Base-by-base conservation (phyloP, 2,888 invertebrate genomes). In the Teleiodes luculella region DNA sequence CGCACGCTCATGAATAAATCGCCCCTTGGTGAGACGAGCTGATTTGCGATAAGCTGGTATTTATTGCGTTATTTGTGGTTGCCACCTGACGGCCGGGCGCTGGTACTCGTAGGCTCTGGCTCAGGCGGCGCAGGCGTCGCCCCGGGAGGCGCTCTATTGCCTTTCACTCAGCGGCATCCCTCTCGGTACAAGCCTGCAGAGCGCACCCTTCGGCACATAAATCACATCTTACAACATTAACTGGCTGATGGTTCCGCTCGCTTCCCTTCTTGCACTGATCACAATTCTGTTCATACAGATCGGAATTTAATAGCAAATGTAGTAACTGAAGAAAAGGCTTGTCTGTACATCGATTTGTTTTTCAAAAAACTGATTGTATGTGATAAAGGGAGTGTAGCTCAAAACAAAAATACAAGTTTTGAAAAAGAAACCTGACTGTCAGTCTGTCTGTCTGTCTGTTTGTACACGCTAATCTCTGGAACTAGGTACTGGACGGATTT, bases 1-100 rank as follows among this genome's bases (percentile, higher is more conserved):
- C 24, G 39, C 39, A 66, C 66, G 76, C 79, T 81, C 80, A 83
- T 85, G 86, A 85, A 87, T 88, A 87, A 81, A 87, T 86, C 80
- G 83, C 75, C 77, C 74, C 77, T 78, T 75, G 76, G 77, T 77
- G 81, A 80, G 84, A 83, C 73, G 81, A 84, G 78, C 81, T 85
- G 88, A 89, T 89, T 87, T 85, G 87, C 86, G 88, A 88, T 88
- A 88, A 87, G 86, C 81, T 72, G 68, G 78, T 86, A 87, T 88
- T 87, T 87, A 88, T 87, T 86, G 82, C 81, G 80, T 81, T 82
- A 86, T 84, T 83, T 83, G 82, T 82, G 76, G 77, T 70, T 68
- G 77, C 77, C 81, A 83, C 85, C 75, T 78, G 76, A 76, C 69
- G 72, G 65, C 35, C 20, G 36, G 31, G 30, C 20, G 37, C 60